Evolutionary conservation across 1,140 invertebrate genomes (phyloP), one percentile per base, ranked within the genome.

Genomic region (Leguminivora glycinivorella): DNA sequence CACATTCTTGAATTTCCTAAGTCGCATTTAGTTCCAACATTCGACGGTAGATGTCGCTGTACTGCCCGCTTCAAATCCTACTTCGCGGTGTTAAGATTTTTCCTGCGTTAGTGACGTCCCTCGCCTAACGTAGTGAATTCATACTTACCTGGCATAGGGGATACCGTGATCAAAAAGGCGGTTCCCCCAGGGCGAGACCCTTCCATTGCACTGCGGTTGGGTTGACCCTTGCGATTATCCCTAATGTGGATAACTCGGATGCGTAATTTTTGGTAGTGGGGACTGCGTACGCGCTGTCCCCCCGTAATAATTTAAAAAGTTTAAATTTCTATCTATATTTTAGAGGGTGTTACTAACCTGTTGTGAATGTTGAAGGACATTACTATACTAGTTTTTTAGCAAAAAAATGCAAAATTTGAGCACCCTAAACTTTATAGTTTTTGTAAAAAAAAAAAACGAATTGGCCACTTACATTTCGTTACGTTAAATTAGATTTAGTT

Each of bases 171-270:
- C 47, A 52, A 52, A 2, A 52, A 52, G 47, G 47, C 47, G 47
- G 47, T 52, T 52, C 47, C 47, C 93, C 93, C 93, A 94, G 94
- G 93, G 91, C 76, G 94, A 95, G 94, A 93, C 93, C 92, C 86
- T 92, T 85, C 92, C 94, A 95, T 95, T 95, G 94, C 94, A 95
- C 94, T 93, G 80, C 92, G 94, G 92, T 92, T 91, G 88, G 92
- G 94, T 92, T 95, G 94, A 95, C 93, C 92, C 93, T 92, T 94
- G 94, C 94, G 94, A 95, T 94, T 94, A 93, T 89, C 93, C 93
- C 94, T 94, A 94, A 94, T 93, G 93, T 92, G 93, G 93, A 87
- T 93, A 94, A 93, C 93, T 94, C 93, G 93, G 92, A 93, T 92
- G 94, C 93, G 92, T 92, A 93, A 94, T 94, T 94, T 94, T 94